Percentiles rank a stretch among this genome's conserved stretches.
phyloP scores from a whole-genome alignment of 2,113 vertebrate species.

The Aphyosemion australe region DNA sequence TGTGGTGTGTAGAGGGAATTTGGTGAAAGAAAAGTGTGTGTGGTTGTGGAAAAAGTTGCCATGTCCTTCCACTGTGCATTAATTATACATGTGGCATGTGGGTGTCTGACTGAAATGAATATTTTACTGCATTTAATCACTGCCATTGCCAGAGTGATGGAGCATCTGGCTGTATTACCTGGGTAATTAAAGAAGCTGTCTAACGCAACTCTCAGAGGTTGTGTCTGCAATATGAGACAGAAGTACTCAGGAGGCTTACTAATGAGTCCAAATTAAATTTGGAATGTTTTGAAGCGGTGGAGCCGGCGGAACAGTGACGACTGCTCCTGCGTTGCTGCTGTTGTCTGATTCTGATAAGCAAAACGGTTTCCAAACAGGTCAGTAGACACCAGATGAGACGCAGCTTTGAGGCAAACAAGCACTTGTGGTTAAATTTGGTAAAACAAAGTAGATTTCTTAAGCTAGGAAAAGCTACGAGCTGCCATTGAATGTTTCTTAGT shows the following conservation, averaged over 20 bases:
- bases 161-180: conserved; percentile 76
- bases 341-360: conserved; percentile 19
- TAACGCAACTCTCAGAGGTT: conserved; percentile 52
- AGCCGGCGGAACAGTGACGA: conserved; percentile 13
- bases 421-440: background rate
- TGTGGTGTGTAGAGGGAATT: conserved; percentile 32
- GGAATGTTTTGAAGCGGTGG: conserved; percentile 53
- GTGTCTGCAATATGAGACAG: conserved; percentile 57
- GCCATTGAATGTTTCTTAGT: background rate
- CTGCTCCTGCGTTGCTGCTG: conserved; percentile 3
- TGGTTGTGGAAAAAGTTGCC: conserved; percentile 47
- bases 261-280: conserved; percentile 68
- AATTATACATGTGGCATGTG: conserved; percentile 77
- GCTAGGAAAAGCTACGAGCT: no score
- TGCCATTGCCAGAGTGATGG: conserved; percentile 74
- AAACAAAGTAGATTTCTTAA: background rate
- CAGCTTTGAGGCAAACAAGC: no score
- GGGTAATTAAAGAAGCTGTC: conserved; percentile 75
- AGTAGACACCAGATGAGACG: background rate
- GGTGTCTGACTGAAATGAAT: conserved; percentile 77
- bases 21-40: conserved; percentile 38
- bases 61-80: conserved; percentile 67
- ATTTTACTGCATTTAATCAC: conserved; percentile 77
- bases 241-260: conserved; percentile 54
- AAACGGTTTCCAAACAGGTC: conserved; percentile 25